phyloP scores from a whole-genome alignment of 2,888 invertebrate species.

The Tipula lateralis region DNA sequence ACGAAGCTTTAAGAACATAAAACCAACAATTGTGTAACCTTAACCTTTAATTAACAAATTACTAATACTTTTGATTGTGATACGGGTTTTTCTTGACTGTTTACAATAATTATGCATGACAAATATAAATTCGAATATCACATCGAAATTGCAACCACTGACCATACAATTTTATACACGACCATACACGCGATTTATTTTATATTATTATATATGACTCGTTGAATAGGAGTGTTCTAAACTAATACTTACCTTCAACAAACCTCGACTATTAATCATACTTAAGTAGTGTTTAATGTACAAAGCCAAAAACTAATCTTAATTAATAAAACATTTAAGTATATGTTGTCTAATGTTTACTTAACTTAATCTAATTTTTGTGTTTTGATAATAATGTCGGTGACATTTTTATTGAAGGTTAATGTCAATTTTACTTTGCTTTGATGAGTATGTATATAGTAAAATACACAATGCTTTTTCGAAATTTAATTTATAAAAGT shows the following conservation, averaged over 20 bases:
- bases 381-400: neutral
- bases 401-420: neutral
- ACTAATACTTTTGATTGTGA: neutral
- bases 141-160: neutral
- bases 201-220: neutral
- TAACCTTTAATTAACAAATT: neutral
- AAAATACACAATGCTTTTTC: neutral
- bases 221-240: neutral
- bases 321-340: neutral
- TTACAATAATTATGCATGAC: neutral
- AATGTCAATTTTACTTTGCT: neutral
- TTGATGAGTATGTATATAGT: neutral
- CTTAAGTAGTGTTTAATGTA: neutral
- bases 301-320: neutral
- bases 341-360: neutral
- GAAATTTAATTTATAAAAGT: neutral
- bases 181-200: neutral
- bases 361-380: neutral
- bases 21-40: neutral
- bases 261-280: neutral
- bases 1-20: neutral
- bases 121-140: neutral
- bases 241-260: neutral
- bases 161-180: neutral
- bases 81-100: neutral